These are phyloP conservation scores for Andrena marginata DNA, from an alignment of 2,888 invertebrate genomes.

Conservation along the genomic window DNA sequence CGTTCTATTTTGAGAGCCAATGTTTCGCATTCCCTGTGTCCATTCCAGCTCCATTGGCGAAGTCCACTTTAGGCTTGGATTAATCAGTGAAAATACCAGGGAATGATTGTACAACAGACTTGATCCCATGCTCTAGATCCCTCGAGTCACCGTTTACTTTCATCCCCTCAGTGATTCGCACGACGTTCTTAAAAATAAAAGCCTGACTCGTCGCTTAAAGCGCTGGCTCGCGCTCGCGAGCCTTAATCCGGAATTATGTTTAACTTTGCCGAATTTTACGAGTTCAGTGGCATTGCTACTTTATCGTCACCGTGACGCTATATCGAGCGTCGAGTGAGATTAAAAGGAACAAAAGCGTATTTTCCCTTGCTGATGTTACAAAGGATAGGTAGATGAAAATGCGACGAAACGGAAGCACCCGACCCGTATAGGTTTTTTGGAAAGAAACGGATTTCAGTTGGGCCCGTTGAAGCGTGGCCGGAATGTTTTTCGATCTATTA, in stretches of 20 bases:
- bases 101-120: no score
- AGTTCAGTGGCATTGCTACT: conserved; percentile 20
- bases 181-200: conserved; percentile 7
- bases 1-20: no score
- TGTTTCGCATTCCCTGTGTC: no score
- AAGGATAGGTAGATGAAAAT: conserved; percentile 23
- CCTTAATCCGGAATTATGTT: conserved; percentile 3
- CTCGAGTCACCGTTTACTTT: conserved; percentile 24
- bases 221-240: neutral
- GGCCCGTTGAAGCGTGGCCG: conserved; percentile 23
- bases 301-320: neutral
- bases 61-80: no score
- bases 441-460: conserved; percentile 14
- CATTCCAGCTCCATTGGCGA: no score
- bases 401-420: conserved; percentile 3
- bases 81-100: no score
- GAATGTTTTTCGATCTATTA: conserved; percentile 46
- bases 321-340: neutral
- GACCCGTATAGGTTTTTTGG: conserved; percentile 16
- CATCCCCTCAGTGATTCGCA: conserved; percentile 1
- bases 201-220: neutral
- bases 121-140: neutral
- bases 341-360: conserved; percentile 2
- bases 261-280: neutral
- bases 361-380: conserved; percentile 27